Conservation (phyloP, 1,140 invertebrate genomes). For the Macrotrachela quadricornifera region DNA sequence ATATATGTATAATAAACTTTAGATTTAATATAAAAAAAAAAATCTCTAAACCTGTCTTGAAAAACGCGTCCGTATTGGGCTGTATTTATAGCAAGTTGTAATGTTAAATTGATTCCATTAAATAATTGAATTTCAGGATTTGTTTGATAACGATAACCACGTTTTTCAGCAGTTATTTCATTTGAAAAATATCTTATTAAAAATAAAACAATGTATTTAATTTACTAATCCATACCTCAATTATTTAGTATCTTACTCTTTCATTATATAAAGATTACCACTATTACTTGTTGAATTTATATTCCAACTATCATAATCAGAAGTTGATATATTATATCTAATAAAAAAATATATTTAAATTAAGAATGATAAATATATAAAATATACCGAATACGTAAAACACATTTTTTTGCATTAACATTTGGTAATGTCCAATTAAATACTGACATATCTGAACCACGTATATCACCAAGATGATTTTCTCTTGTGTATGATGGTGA, state of each 20-base stretch:
- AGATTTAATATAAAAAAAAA: neutral
- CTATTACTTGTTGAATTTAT: constrained; percentile 11
- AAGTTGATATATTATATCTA: constrained; percentile 29
- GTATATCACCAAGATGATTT: constrained; percentile 27
- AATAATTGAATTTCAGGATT: constrained; percentile 25
- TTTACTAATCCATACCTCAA: too few species aligned
- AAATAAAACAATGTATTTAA: too few species aligned
- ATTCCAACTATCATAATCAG: constrained; percentile 21
- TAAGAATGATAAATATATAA: constrained; percentile 10
- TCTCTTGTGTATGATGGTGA: constrained; percentile 24
- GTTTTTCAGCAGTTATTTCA: constrained; percentile 9
- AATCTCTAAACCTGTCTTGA: constrained; percentile 20
- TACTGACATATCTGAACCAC: constrained; percentile 17
- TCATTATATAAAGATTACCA: too few species aligned
- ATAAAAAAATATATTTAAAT: constrained; percentile 14
- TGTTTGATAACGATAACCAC: constrained; percentile 24
- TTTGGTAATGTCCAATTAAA: constrained; percentile 29
- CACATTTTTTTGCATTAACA: constrained; percentile 9
- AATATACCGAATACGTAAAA: constrained; percentile 12
- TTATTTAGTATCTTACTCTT: too few species aligned
- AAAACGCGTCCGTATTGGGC: constrained; percentile 26
- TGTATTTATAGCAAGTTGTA: constrained; percentile 23
- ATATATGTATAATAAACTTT: neutral
- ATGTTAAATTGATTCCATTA: constrained; percentile 14
- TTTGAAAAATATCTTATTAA: too few species aligned